Percentiles rank a stretch among this genome's conserved stretches.
Evolutionary conservation across 2,888 invertebrate genomes (phyloP).

Genomic region (Koerneria pararmatus): DNA sequence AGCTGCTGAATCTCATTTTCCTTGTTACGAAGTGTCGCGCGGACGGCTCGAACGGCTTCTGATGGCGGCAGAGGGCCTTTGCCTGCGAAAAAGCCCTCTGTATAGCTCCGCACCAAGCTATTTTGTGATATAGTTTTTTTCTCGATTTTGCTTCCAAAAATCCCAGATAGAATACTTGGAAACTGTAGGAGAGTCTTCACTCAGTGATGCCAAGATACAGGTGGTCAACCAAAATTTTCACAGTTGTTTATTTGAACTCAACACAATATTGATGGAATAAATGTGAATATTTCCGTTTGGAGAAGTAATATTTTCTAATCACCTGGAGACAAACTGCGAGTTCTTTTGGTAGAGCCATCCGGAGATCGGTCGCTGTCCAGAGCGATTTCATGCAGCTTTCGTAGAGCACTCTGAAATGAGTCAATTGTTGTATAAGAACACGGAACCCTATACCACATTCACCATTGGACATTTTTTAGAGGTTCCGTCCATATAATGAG

Average conservation of each 20-base stretch:
- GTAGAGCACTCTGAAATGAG: constrained; percentile 41
- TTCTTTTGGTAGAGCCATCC: constrained; percentile 42
- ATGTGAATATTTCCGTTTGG: no score
- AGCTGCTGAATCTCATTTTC: constrained; percentile 56
- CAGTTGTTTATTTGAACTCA: neutral
- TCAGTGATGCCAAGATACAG: no score
- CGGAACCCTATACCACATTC: neutral
- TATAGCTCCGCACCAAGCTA: no score
- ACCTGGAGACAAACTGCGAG: constrained; percentile 55
- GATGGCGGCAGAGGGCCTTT: constrained; percentile 47
- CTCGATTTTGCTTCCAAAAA: no score
- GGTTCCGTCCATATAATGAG: constrained; percentile 1
- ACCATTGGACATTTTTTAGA: neutral
- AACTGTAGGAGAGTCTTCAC: no score
- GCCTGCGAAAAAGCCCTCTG: no score
- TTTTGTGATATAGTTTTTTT: no score
- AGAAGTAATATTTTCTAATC: no score
- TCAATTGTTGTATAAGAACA: neutral
- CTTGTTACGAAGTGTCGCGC: constrained; percentile 52
- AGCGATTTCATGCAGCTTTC: constrained; percentile 54
- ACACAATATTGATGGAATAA: neutral
- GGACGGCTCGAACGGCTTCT: constrained; percentile 51
- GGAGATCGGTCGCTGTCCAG: constrained; percentile 40
- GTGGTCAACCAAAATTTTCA: no score
- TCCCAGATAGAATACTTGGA: no score